Evolutionary conservation across 1,140 invertebrate species (phyloP).

Genomic region (Aradophagus sp.): DNA sequence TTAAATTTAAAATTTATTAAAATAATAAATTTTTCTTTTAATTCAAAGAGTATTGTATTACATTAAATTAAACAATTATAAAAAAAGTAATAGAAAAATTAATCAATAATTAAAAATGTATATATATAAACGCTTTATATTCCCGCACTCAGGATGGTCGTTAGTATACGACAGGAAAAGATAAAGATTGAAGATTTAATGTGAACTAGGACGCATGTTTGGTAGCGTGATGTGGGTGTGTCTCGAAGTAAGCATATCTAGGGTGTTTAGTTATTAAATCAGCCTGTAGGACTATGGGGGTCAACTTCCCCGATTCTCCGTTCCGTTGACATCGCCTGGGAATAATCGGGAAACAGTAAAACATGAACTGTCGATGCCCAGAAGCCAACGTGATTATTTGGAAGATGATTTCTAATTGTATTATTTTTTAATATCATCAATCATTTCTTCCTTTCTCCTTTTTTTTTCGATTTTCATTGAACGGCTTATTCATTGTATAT

Average conservation of each 20-base stretch:
- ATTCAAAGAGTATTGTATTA: no score
- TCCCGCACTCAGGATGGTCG: no score
- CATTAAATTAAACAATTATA: no score
- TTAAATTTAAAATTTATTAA: no score
- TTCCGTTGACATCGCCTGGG: slow-evolving; percentile 58
- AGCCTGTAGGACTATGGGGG: slow-evolving; percentile 55
- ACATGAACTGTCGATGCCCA: slow-evolving; percentile 54
- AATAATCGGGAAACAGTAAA: slow-evolving; percentile 53
- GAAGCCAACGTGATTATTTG: slow-evolving; percentile 49
- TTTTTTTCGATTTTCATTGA: no score
- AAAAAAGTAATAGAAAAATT: no score
- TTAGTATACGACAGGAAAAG: slow-evolving; percentile 9
- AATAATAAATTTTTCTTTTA: no score
- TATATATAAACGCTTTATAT: no score
- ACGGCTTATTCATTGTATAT: no score
- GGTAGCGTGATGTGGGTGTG: slow-evolving; percentile 61
- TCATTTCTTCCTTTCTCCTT: no score
- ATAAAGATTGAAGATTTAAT: slow-evolving; percentile 36
- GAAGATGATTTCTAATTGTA: slow-evolving; percentile 47
- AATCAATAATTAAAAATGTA: slow-evolving; percentile 1
- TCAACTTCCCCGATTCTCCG: slow-evolving; percentile 59
- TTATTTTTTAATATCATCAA: no score
- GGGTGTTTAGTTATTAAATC: slow-evolving; percentile 73
- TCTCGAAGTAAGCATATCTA: slow-evolving; percentile 61
- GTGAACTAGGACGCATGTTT: slow-evolving; percentile 65